Percentiles rank a stretch among this genome's conserved stretches.
phyloP scores from a whole-genome alignment of 1,140 invertebrate genomes.

The Delia radicum region DNA sequence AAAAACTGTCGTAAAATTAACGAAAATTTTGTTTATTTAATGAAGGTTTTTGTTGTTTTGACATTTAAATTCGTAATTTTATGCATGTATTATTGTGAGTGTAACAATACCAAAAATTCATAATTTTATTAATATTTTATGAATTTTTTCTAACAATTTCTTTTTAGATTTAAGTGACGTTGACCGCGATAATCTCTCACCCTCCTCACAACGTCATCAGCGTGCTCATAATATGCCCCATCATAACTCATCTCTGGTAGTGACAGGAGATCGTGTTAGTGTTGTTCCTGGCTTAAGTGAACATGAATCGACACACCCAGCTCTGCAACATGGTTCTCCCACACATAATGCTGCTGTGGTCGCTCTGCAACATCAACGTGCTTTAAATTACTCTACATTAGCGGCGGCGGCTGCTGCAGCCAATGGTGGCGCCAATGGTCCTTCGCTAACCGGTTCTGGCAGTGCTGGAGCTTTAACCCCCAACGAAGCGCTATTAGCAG shows the following conservation, averaged over 20 bases:
- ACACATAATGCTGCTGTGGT: conserved; percentile 50
- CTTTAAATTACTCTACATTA: conserved; percentile 72
- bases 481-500: conserved; percentile 44
- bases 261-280: conserved; percentile 29
- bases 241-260: conserved; percentile 34
- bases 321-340: conserved; percentile 62
- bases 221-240: conserved; percentile 39
- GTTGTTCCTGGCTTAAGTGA: conserved; percentile 25
- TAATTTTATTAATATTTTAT: too few relatives aligned
- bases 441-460: conserved; percentile 30
- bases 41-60: conserved; percentile 65
- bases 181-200: conserved; percentile 54
- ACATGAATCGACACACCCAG: conserved; percentile 36
- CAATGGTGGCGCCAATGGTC: conserved; percentile 52
- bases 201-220: conserved; percentile 37
- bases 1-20: too few relatives aligned
- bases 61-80: too few relatives aligned
- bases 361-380: conserved; percentile 61
- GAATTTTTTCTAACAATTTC: conserved; percentile 61
- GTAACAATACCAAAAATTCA: too few relatives aligned
- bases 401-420: conserved; percentile 59
- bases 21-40: too few relatives aligned
- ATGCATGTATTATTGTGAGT: too few relatives aligned
- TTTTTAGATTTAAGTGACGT: conserved; percentile 49
- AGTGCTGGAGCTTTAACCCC: conserved; percentile 35